Conservation (phyloP, 1,140 invertebrate species). For the Spodoptera litura region DNA sequence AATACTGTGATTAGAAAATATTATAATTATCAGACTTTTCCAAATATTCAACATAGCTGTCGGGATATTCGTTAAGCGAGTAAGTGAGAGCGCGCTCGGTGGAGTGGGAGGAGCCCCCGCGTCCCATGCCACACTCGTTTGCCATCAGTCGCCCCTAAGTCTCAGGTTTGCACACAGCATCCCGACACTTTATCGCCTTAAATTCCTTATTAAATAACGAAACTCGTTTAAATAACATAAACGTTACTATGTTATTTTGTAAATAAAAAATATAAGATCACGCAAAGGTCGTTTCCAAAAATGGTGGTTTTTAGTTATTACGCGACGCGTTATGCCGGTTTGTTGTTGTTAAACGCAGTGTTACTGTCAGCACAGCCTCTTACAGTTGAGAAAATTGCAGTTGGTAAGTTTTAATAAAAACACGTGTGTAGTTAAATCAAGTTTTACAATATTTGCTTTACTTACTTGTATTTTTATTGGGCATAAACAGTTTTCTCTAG, state of each 20-base stretch:
- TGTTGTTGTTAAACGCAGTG: conserved; percentile 70
- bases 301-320: conserved; percentile 50
- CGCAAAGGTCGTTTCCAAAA: conserved; percentile 24
- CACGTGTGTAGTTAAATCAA: neutral
- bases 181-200: conserved; percentile 61
- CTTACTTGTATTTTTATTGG: neutral
- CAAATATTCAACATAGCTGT: conserved; percentile 45
- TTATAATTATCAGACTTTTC: neutral
- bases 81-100: conserved; percentile 59
- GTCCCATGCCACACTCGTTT: conserved; percentile 66
- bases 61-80: conserved; percentile 53
- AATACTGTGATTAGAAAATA: too few species aligned
- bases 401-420: conserved; percentile 67
- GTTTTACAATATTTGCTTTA: conserved; percentile 4
- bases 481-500: neutral
- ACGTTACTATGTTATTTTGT: conserved; percentile 30
- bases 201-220: conserved; percentile 55
- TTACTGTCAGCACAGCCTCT: conserved; percentile 71
- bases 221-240: conserved; percentile 3
- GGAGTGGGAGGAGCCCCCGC: conserved; percentile 64
- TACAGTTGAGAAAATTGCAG: conserved; percentile 76
- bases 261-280: neutral
- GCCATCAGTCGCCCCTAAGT: conserved; percentile 81
- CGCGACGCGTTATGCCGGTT: conserved; percentile 56
- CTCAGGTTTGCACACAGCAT: conserved; percentile 82